Base-by-base conservation (phyloP, 2,888 invertebrate species). In the Malacosoma neustria region DNA sequence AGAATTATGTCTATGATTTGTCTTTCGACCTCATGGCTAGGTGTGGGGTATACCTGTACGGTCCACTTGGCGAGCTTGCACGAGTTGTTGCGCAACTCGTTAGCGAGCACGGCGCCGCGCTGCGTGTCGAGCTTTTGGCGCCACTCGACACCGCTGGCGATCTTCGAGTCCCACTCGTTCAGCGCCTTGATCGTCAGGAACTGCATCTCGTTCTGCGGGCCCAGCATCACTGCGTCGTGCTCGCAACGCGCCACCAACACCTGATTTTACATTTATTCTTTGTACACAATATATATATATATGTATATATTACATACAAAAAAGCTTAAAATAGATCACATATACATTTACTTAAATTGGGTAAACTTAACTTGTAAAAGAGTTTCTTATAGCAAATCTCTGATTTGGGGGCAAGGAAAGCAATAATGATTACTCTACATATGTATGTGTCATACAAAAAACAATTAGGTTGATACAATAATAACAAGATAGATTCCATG, bases 21-120 rank as follows among this genome's bases (percentile, higher is more conserved):
- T n/a, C n/a, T n/a, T n/a, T n/a, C n/a, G n/a, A n/a, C n/a, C n/a
- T n/a, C n/a, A n/a, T n/a, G n/a, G n/a, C n/a, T n/a, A n/a, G n/a
- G n/a, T n/a, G n/a, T n/a, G n/a, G 1, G 7, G 9, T 40, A 13
- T 39, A 97, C 94, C 80, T 94, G 96, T 0, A 98, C 96, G 0
- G 99, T 99, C 99, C 99, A 99, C 71, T 99, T 99, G 45, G 99
- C 99, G 43, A 99, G 88, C 81, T 99, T 99, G 88, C 98, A 98
- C n/a, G 98, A 96, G 86, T 99, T 99, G 77, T 99, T 99, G 53
- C 99, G 91, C 48, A 99, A 85, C 75, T 99, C 99, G 61, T 99
- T 98, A 11, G 99, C 99, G 36, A 99, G 87, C 5, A 99, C 99
- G 5, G 99, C 99, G 42, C 99, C 99, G 38, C 98, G 91, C 81